Base-by-base conservation (phyloP, 92 coral and sea anemone genomes). In the Heliopora coerulea region DNA sequence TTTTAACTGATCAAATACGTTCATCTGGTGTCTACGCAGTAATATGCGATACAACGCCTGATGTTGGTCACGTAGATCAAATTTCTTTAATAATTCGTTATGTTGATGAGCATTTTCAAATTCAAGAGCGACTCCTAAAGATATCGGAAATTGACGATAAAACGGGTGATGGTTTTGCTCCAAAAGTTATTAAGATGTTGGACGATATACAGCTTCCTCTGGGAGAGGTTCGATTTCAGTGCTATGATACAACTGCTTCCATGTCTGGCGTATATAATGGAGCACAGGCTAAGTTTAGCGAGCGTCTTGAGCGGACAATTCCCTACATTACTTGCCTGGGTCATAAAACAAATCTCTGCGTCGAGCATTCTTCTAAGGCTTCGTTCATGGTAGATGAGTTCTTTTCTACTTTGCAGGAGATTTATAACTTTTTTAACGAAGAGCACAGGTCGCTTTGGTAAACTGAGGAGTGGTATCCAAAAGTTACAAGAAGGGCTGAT, bases 391-490 rank as follows among this genome's bases (percentile, higher is more conserved):
- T 69, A 18, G 76, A 54, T 8, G 4, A 69, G 32, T 49, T 69
- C 19, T 69, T 49, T 19, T 13, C 29, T 31, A 69, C 62, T 14
- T 31, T 66, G 40, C 73, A 46, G 25, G 57, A 66, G 3, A 33
- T 66, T 56, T 66, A 66, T 66, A 66, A 66, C 73, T n/a, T n/a
- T n/a, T 66, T 66, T 44, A 5, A 66, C 73, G 23, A 66, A 48
- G 73, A 66, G 73, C 27, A 66, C 73, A 21, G 44, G 33, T 23
- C 73, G 73, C 58, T 66, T 66, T 18, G 73, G 57, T 48, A 66
- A 66, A 66, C 57, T 66, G 28, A 66, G 44, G 73, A 57, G 44
- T 20, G 44, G 44, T 35, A 66, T 66, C 44, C 57, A 66, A 40
- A 56, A 40, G 56, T 65, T 65, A 65, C 73, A 65, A 44, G 54